Evolutionary conservation across 2,113 vertebrate species (phyloP).

Genomic region (Echinops telfairi): DNA sequence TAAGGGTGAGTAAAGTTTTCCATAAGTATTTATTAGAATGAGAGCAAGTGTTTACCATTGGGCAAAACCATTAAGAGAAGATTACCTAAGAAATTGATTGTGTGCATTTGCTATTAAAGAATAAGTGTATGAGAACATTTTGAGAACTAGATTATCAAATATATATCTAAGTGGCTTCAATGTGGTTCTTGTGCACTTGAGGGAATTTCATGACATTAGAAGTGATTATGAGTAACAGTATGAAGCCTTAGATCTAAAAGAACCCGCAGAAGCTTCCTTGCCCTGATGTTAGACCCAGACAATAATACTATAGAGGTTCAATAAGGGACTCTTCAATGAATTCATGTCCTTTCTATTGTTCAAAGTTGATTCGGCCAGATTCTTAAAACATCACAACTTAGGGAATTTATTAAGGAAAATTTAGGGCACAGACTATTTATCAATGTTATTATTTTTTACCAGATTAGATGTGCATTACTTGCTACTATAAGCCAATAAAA

Average conservation of each 20-base stretch:
- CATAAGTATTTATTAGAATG: not conserved
- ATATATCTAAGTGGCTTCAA: constrained; percentile 35
- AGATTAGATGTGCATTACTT: not conserved
- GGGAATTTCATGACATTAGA: constrained; percentile 37
- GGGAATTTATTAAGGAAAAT: not conserved
- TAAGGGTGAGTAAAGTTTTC: constrained; percentile 65
- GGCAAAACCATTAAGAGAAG: not conserved
- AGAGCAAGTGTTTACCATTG: not conserved
- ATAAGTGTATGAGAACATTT: constrained; percentile 18
- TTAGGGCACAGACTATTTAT: not conserved
- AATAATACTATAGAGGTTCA: not conserved
- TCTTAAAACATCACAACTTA: constrained; percentile 13
- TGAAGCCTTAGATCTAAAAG: not conserved
- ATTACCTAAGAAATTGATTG: constrained; percentile 41
- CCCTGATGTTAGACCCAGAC: not conserved
- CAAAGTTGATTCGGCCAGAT: not conserved
- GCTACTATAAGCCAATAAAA: not conserved
- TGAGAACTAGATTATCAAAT: constrained; percentile 36
- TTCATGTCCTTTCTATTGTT: not conserved
- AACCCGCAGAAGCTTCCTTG: not conserved
- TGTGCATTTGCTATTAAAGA: not conserved
- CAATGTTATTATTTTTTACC: not conserved
- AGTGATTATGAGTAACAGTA: not conserved
- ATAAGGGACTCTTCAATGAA: not conserved
- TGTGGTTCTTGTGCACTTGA: not conserved